Conservation (phyloP, 2,797 vertebrate species). For the Poecile montanus region DNA sequence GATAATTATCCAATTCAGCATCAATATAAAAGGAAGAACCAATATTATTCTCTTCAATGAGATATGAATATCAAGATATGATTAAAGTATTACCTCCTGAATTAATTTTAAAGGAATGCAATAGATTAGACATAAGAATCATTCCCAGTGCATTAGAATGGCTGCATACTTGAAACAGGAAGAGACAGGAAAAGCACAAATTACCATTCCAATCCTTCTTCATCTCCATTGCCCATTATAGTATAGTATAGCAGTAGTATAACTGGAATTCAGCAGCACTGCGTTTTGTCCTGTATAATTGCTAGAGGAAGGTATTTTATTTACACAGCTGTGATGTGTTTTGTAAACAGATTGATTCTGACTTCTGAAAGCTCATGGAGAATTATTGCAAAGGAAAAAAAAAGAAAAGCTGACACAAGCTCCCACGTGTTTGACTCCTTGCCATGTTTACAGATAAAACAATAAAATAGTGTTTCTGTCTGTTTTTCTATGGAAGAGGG, state of each 20-base stretch:
- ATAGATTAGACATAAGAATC: not conserved
- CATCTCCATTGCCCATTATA: not conserved
- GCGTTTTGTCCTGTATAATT: not conserved
- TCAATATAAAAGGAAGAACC: not conserved
- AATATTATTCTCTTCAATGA: not conserved
- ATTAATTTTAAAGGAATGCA: not conserved
- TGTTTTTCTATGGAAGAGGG: not conserved
- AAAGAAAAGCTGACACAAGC: not conserved
- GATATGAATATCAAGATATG: not conserved
- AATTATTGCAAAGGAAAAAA: not conserved
- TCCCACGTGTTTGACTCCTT: not conserved
- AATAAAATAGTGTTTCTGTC: not conserved
- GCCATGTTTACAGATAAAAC: not conserved
- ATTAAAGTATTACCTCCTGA: not conserved
- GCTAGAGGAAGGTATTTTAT: not conserved
- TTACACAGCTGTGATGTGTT: constrained; percentile 19
- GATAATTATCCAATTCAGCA: not conserved
- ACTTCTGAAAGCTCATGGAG: not conserved
- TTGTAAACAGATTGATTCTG: not conserved
- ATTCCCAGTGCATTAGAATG: not conserved
- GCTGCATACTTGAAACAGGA: not conserved
- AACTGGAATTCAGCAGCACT: not conserved
- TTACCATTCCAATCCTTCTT: not conserved
- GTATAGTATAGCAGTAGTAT: not conserved
- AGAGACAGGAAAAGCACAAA: not conserved